phyloP scores from a whole-genome alignment of 2,888 invertebrate species.

The Limnephilus auricula region DNA sequence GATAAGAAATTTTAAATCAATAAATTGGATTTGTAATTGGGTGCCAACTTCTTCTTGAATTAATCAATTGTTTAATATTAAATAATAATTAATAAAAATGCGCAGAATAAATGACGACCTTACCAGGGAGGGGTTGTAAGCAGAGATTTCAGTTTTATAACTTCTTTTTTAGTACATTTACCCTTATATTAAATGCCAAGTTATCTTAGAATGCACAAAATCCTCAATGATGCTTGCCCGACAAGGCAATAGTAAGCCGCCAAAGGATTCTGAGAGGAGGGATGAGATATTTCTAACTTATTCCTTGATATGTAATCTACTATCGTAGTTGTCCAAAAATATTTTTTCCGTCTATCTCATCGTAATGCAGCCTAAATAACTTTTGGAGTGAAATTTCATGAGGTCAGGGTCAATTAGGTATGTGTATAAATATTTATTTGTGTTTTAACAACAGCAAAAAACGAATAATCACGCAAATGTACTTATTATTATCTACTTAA shows the following conservation, averaged over 20 bases:
- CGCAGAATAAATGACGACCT: too few relatives aligned
- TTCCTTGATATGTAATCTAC: background rate
- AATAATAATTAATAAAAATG: too few relatives aligned
- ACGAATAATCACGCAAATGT: too few relatives aligned
- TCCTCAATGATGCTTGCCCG: background rate
- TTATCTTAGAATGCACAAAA: background rate
- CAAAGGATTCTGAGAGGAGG: background rate
- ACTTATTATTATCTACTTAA: too few relatives aligned
- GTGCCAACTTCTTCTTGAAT: background rate
- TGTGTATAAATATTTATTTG: background rate
- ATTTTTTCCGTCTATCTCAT: background rate
- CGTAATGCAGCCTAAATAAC: too few relatives aligned
- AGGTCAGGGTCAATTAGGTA: too few relatives aligned
- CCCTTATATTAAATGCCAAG: background rate
- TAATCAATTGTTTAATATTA: background rate
- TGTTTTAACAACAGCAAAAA: background rate
- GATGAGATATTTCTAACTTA: background rate
- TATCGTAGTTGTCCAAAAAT: background rate
- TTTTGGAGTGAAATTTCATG: too few relatives aligned
- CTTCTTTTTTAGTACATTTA: background rate
- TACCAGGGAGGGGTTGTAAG: background rate
- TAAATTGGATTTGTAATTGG: background rate
- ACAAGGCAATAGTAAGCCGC: background rate
- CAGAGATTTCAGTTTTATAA: background rate
- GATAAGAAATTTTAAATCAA: background rate